Evolutionary conservation across 2,113 vertebrate genomes (phyloP).

Genomic region (Osmerus eperlanus): DNA sequence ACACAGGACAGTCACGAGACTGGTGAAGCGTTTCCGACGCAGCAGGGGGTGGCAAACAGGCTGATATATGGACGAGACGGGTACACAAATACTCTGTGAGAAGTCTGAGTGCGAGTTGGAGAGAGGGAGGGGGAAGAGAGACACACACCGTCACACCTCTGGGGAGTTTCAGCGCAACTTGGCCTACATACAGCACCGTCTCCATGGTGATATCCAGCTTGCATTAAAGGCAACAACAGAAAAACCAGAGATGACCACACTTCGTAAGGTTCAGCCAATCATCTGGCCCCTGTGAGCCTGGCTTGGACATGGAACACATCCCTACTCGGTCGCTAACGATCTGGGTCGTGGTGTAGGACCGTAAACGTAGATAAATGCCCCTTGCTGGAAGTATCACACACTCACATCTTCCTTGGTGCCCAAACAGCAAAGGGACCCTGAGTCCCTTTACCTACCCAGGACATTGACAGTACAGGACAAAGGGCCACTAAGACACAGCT

Average conservation of each 20-base stretch:
- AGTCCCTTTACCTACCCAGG: no score
- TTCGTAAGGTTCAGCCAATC: no score
- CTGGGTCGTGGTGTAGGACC: slow-evolving; percentile 38
- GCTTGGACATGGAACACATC: neutral
- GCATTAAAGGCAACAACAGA: neutral
- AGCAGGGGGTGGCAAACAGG: no score
- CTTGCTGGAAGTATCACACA: slow-evolving; percentile 10
- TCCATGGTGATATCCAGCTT: slow-evolving; percentile 20
- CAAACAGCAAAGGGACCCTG: no score
- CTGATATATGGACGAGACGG: no score
- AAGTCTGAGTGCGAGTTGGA: neutral
- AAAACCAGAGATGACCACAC: slow-evolving; percentile 9
- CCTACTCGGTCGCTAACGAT: slow-evolving; percentile 36
- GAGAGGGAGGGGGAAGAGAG: neutral
- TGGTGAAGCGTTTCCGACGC: no score
- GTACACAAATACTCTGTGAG: no score
- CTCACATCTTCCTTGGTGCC: neutral
- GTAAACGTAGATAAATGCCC: neutral
- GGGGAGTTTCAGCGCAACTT: slow-evolving; percentile 9
- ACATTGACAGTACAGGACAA: no score
- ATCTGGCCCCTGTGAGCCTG: neutral
- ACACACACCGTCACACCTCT: slow-evolving; percentile 10
- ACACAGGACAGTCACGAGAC: no score
- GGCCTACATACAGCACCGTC: slow-evolving; percentile 28
- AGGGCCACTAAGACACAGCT: no score